Evolutionary conservation across 2,888 invertebrate species (phyloP).

Genomic region (Meteorus colon): DNA sequence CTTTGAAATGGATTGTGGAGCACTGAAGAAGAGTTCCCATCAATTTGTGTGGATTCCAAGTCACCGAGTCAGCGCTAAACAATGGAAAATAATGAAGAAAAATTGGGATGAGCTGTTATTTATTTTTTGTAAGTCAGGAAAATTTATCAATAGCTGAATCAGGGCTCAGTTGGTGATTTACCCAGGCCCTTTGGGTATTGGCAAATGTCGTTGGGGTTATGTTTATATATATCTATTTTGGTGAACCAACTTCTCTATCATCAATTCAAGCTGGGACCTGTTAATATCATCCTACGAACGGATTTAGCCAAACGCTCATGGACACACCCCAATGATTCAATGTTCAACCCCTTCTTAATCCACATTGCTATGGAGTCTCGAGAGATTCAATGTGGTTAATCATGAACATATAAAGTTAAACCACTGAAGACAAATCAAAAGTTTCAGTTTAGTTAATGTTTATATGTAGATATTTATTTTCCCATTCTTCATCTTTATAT

Average conservation of each 20-base stretch:
- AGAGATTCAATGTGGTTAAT: background rate
- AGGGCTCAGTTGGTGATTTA: slow-evolving; percentile 66
- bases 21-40: slow-evolving; percentile 98
- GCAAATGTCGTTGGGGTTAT: slow-evolving; percentile 49
- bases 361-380: slow-evolving; percentile 7
- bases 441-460: too few species aligned
- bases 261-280: slow-evolving; percentile 67
- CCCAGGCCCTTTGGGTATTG: slow-evolving; percentile 55
- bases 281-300: slow-evolving; percentile 68
- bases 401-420: background rate
- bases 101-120: background rate
- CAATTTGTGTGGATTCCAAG: slow-evolving; percentile 99
- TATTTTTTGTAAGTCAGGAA: background rate
- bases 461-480: background rate
- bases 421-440: too few species aligned
- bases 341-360: slow-evolving; percentile 62
- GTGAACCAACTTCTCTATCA: slow-evolving; percentile 54
- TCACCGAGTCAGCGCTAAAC: slow-evolving; percentile 92
- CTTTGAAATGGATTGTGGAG: slow-evolving; percentile 96
- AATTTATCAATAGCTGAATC: slow-evolving; percentile 47
- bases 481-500: background rate
- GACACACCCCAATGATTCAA: slow-evolving; percentile 60
- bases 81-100: background rate
- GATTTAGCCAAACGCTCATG: slow-evolving; percentile 59
- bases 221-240: background rate